A percentile compares a stretch with the other conserved stretches of the same genome.
phyloP scores from a whole-genome alignment of 2,888 invertebrate genomes.

The Cosmorhoe ocellata region DNA sequence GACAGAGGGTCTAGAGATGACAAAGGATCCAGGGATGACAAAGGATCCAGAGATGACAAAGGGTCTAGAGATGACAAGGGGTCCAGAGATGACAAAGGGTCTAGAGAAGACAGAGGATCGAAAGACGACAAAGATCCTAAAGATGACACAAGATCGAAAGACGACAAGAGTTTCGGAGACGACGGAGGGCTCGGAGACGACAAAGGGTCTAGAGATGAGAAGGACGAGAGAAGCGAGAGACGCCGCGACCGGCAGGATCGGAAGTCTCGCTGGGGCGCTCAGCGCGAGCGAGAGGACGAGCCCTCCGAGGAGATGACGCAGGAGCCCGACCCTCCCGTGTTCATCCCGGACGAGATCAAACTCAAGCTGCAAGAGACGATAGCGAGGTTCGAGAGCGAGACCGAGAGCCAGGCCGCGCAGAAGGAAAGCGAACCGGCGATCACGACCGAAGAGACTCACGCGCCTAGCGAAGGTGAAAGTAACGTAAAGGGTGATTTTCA shows the following conservation, averaged over 20 bases:
- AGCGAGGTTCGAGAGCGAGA: constrained; percentile 14
- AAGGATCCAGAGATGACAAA: constrained; percentile 36
- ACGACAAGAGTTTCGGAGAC: background rate
- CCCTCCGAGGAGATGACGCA: background rate
- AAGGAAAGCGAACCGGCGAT: background rate
- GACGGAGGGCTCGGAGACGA: background rate
- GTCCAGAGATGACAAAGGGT: background rate
- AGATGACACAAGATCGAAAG: background rate
- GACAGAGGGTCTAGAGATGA: constrained; percentile 16
- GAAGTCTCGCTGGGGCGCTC: constrained; percentile 73
- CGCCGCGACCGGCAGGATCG: constrained; percentile 50
- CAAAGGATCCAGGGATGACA: background rate
- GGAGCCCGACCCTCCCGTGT: constrained; percentile 3
- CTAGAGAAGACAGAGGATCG: constrained; percentile 11
- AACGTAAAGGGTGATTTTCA: background rate
- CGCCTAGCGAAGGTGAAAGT: background rate
- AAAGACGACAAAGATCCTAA: background rate
- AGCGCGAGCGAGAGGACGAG: constrained; percentile 39
- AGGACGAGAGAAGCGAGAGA: constrained; percentile 15
- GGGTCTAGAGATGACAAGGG: constrained; percentile 6
- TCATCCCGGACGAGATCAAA: constrained; percentile 17
- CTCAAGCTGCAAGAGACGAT: constrained; percentile 15
- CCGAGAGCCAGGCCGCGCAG: background rate
- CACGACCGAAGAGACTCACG: background rate
- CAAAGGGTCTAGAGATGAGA: background rate